phyloP scores from a whole-genome alignment of 2,888 invertebrate genomes.

The Opisthograptis luteolata region DNA sequence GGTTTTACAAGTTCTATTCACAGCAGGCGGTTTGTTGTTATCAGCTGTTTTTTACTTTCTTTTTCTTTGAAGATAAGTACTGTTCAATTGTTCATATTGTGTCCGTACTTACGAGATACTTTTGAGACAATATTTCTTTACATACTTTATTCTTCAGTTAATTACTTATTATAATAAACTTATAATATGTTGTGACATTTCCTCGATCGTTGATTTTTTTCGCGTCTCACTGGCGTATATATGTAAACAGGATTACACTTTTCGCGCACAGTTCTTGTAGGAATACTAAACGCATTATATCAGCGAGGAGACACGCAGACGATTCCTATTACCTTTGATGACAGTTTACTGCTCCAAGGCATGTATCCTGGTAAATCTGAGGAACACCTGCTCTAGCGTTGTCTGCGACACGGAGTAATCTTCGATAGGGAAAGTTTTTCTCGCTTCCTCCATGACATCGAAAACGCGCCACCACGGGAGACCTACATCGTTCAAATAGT shows the following conservation, averaged over 20 bases:
- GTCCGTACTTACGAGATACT: no score
- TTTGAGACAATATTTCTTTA: no score
- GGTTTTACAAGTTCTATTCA: neutral
- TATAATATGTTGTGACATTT: no score
- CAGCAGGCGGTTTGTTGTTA: neutral
- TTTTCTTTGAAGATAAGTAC: no score
- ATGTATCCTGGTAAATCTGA: conserved; percentile 82
- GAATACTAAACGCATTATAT: neutral
- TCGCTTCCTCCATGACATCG: conserved; percentile 86
- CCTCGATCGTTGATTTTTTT: no score
- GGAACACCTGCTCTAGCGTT: conserved; percentile 91
- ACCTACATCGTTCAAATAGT: conserved; percentile 84
- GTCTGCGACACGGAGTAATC: conserved; percentile 93
- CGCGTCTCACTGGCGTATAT: no score
- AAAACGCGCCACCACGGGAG: conserved; percentile 89
- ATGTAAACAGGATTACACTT: no score
- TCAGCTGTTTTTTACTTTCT: neutral
- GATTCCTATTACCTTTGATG: neutral
- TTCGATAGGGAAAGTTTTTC: conserved; percentile 84
- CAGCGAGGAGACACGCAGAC: neutral
- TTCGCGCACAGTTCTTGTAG: no score
- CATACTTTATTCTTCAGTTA: no score
- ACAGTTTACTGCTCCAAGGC: conserved; percentile 24
- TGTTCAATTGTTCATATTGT: no score
- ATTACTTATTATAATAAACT: no score